Conservation (phyloP, 2,113 vertebrate species). For the Rhadina sibilatrix region DNA sequence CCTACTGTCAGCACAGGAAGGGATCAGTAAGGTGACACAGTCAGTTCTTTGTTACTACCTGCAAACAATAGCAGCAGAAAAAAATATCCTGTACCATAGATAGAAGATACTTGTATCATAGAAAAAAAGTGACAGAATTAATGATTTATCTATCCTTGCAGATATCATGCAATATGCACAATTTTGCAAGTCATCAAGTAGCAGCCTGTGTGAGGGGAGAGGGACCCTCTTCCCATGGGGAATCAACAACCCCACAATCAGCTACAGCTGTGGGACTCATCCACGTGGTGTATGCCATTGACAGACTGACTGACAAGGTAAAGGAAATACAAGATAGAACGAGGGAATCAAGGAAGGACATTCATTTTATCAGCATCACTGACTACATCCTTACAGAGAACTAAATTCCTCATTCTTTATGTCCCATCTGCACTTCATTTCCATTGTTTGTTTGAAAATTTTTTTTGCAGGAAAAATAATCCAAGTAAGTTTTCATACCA, state of each 20-base stretch:
- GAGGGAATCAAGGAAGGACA: background rate
- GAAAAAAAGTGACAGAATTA: background rate
- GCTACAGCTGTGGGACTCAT: background rate
- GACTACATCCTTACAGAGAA: background rate
- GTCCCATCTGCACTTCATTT: background rate
- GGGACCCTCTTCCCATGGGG: background rate
- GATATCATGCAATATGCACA: background rate
- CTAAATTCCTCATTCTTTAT: background rate
- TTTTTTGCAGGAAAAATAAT: background rate
- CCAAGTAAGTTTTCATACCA: background rate
- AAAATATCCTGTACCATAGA: background rate
- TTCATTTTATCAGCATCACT: background rate
- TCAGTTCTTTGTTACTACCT: background rate
- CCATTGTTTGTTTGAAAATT: background rate
- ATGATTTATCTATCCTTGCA: background rate
- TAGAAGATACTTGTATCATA: background rate
- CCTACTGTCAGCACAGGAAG: background rate
- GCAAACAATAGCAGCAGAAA: background rate
- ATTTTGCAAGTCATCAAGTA: background rate
- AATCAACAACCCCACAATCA: background rate
- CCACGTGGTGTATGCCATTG: rapidly evolving
- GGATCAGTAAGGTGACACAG: background rate
- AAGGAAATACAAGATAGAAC: background rate
- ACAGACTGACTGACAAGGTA: background rate
- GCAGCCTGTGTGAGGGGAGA: background rate